Evolutionary conservation across 2,888 invertebrate genomes (phyloP).

Genomic region (Ommatoiulus sabulosus): DNA sequence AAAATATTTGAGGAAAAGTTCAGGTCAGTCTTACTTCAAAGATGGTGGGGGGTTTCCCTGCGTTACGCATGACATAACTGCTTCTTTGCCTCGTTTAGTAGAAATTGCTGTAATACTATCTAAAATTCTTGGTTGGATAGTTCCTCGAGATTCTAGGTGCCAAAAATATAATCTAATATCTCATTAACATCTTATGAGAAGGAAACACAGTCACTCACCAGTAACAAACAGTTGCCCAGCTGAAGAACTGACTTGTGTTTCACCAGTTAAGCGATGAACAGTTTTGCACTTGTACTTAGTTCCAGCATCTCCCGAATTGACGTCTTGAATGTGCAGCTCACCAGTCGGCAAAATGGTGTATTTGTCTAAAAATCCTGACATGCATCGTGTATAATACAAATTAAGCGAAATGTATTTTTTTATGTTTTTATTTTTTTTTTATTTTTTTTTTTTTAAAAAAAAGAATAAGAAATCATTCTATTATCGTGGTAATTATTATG

Average conservation of each 20-base stretch:
- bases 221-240: conserved; percentile 55
- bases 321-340: conserved; percentile 58
- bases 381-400: not conserved
- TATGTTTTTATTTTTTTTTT: no score
- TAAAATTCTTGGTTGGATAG: conserved; percentile 37
- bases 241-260: conserved; percentile 43
- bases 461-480: no score
- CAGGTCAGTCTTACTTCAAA: conserved; percentile 64
- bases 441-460: not conserved
- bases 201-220: conserved; percentile 5
- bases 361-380: conserved; percentile 55
- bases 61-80: conserved; percentile 72
- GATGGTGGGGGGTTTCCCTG: conserved; percentile 70
- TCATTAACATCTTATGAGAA: no score
- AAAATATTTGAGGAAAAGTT: no score
- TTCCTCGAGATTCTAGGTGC: conserved; percentile 51
- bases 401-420: no score
- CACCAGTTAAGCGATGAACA: conserved; percentile 46
- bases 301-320: conserved; percentile 35
- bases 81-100: conserved; percentile 61
- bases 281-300: conserved; percentile 57
- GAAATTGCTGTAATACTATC: conserved; percentile 22
- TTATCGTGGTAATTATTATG: no score
- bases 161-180: not conserved
- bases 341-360: conserved; percentile 59